A percentile compares a stretch with the other conserved stretches of the same genome.
These are phyloP conservation scores for Pluvialis apricaria DNA, from an alignment of 2,113 vertebrate genomes.

Conservation along the genomic window DNA sequence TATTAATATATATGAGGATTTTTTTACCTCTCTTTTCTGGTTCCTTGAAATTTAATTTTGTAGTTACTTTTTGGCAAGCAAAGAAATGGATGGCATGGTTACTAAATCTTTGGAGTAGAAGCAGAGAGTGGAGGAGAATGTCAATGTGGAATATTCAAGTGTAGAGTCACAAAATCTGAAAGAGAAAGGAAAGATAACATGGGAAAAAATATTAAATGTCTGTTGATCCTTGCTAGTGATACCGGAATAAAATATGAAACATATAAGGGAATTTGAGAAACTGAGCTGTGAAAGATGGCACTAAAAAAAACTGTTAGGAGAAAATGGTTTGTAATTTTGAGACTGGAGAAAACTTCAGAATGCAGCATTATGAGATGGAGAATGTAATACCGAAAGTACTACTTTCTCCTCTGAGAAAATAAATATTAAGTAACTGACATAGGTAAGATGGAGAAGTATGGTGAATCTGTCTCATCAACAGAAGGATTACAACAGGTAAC, in stretches of 20 bases:
- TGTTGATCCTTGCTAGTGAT: background rate
- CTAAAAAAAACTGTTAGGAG: background rate
- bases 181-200: background rate
- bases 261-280: background rate
- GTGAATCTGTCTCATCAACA: background rate
- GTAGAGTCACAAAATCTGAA: background rate
- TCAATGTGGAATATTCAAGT: background rate
- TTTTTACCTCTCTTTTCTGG: constrained; percentile 10
- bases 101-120: background rate
- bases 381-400: background rate
- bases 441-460: background rate
- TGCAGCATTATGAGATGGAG: background rate
- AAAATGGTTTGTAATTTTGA: background rate
- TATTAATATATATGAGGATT: constrained; percentile 43
- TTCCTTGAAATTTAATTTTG: constrained; percentile 45
- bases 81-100: background rate
- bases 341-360: background rate
- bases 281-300: background rate
- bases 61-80: constrained; percentile 7
- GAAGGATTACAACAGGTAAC: background rate
- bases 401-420: background rate
- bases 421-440: background rate
- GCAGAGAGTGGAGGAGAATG: background rate
- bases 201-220: background rate
- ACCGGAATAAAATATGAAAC: background rate